Percentiles rank a stretch among this genome's conserved stretches.
These are phyloP conservation scores for Drosophila baimaii DNA, from an alignment of 1,140 invertebrate species.

Conservation along the genomic window DNA sequence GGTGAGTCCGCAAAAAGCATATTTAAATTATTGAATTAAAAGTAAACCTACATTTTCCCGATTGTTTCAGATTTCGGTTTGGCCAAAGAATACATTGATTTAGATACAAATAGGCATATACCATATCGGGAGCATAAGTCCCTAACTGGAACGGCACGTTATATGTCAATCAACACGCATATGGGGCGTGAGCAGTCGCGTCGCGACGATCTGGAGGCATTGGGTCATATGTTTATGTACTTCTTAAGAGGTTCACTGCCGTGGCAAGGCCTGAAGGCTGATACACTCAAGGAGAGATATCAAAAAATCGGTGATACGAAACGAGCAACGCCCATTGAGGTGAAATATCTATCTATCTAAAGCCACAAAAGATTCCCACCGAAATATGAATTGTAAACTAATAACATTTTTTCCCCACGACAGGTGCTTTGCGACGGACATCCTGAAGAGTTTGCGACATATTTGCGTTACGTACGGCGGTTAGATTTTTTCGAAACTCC, in stretches of 20 bases:
- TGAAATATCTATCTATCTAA: slow-evolving; percentile 41
- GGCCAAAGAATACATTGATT: slow-evolving; percentile 99
- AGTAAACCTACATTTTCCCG: slow-evolving; percentile 26
- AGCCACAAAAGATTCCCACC: background rate
- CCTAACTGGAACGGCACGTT: slow-evolving; percentile 98
- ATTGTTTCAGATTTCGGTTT: slow-evolving; percentile 96
- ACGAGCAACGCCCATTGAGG: slow-evolving; percentile 98
- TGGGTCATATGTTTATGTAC: slow-evolving; percentile 99
- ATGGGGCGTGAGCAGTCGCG: slow-evolving; percentile 99
- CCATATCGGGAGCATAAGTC: slow-evolving; percentile 99
- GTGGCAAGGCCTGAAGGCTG: slow-evolving; percentile 99
- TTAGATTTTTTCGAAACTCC: slow-evolving; percentile 99
- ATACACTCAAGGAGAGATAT: slow-evolving; percentile 99
- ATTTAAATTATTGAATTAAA: background rate
- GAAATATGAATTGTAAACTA: background rate
- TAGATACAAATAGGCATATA: slow-evolving; percentile 99
- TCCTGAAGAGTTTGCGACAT: slow-evolving; percentile 98
- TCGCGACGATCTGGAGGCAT: slow-evolving; percentile 98
- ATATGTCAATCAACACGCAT: slow-evolving; percentile 99
- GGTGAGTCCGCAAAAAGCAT: slow-evolving; percentile 85
- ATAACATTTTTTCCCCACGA: background rate
- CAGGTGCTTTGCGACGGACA: slow-evolving; percentile 97
- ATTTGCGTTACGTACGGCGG: slow-evolving; percentile 97
- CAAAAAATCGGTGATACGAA: slow-evolving; percentile 99
- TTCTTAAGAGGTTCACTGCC: slow-evolving; percentile 99